These are phyloP conservation scores for Scylla paramamosain DNA, from an alignment of 1,140 invertebrate species.

Conservation along the genomic window DNA sequence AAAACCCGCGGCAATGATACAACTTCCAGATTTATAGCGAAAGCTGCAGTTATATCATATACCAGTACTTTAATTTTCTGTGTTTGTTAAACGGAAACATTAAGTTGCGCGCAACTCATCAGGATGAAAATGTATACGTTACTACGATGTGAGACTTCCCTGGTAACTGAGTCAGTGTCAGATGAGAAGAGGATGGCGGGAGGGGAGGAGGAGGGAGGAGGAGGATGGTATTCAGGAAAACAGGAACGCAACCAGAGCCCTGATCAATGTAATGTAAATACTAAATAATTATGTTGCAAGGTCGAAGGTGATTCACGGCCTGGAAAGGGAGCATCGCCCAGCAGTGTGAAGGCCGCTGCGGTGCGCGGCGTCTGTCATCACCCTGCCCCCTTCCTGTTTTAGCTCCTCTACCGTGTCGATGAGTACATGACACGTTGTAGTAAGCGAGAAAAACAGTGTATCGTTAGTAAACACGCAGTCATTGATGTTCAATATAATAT, in stretches of 20 bases:
- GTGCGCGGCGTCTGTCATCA: neutral
- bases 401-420: neutral
- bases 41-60: too few relatives aligned
- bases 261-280: neutral
- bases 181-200: neutral
- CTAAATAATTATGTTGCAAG: neutral
- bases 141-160: too few relatives aligned
- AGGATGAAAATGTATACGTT: too few relatives aligned
- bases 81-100: too few relatives aligned
- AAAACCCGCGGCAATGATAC: too few relatives aligned
- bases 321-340: neutral
- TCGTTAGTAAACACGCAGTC: neutral
- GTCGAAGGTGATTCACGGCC: neutral
- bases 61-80: too few relatives aligned
- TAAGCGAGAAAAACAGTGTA: neutral
- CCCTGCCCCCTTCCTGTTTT: neutral
- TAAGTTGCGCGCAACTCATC: too few relatives aligned
- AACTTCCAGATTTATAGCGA: too few relatives aligned
- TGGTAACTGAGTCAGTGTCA: neutral
- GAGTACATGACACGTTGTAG: neutral
- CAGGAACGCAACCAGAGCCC: neutral
- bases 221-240: neutral
- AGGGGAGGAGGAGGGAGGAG: neutral
- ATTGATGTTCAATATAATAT: neutral
- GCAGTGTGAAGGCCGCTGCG: neutral